These are phyloP conservation scores for Heliconius melpomene DNA, from an alignment of 1,140 invertebrate genomes.

Conservation along the genomic window DNA sequence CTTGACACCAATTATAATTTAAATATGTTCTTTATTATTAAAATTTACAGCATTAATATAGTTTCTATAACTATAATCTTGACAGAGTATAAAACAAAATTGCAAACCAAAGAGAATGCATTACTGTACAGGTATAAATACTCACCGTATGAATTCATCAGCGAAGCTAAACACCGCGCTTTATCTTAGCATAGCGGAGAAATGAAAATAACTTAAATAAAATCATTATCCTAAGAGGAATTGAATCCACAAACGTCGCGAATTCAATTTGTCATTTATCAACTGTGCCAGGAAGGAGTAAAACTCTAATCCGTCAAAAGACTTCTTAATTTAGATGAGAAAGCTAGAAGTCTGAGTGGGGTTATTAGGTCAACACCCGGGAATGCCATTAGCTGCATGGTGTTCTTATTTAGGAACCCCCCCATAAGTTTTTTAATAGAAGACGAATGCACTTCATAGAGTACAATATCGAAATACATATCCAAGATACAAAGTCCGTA, in stretches of 20 bases:
- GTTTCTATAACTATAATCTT: no score
- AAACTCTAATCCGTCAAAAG: not conserved
- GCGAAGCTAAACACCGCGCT: no score
- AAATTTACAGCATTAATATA: no score
- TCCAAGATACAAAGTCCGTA: not conserved
- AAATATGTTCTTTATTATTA: not conserved
- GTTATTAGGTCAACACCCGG: constrained; percentile 41
- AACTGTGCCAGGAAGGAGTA: not conserved
- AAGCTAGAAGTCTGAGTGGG: constrained; percentile 38
- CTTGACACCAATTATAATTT: constrained; percentile 7
- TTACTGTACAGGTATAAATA: no score
- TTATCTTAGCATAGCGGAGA: not conserved
- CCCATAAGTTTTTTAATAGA: not conserved
- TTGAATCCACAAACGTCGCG: not conserved
- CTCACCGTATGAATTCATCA: no score
- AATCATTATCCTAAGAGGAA: not conserved
- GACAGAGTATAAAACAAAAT: no score
- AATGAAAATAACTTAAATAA: no score
- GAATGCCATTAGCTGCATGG: constrained; percentile 29
- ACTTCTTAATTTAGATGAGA: constrained; percentile 36
- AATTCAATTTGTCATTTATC: not conserved
- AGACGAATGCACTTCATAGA: not conserved
- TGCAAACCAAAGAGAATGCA: no score
- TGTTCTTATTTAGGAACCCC: constrained; percentile 1
- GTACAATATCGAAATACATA: not conserved